Conservation (phyloP, 2,797 vertebrate genomes). For the Pseudopleuronectes americanus region DNA sequence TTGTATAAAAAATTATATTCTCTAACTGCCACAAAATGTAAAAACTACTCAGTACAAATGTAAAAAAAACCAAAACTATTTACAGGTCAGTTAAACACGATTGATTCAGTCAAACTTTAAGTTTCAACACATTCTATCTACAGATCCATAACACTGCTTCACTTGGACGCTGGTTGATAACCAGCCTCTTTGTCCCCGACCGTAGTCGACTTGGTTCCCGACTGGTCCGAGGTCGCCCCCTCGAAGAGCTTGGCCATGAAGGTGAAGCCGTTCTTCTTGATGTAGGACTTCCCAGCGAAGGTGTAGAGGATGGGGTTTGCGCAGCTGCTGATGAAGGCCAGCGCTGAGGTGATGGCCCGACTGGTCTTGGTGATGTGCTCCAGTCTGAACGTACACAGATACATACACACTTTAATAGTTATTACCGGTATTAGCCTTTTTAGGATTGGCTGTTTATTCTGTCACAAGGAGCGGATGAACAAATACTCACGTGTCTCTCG, state of each 20-base stretch:
- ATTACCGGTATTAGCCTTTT: too few relatives aligned
- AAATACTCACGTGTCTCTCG: conserved; percentile 47
- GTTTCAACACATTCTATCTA: not conserved
- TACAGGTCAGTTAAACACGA: too few relatives aligned
- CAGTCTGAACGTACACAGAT: conserved; percentile 62
- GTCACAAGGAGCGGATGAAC: not conserved
- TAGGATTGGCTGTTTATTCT: too few relatives aligned
- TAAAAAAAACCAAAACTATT: too few relatives aligned
- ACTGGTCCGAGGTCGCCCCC: conserved; percentile 76
- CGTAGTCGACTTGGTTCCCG: conserved; percentile 24
- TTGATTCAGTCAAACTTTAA: too few relatives aligned
- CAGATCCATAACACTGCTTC: too few relatives aligned
- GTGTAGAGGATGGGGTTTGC: conserved; percentile 90
- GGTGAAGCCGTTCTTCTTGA: conserved; percentile 82
- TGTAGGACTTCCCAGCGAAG: conserved; percentile 87
- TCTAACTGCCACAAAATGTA: too few relatives aligned
- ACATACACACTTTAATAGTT: not conserved
- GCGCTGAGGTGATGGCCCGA: conserved; percentile 74
- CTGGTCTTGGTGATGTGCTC: conserved; percentile 1
- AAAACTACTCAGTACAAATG: too few relatives aligned
- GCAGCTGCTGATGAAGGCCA: conserved; percentile 92
- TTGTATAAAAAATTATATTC: too few relatives aligned
- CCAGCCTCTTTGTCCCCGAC: not conserved
- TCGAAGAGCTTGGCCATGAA: conserved; percentile 91
- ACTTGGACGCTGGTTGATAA: too few relatives aligned